Evolutionary conservation across 1,140 invertebrate species (phyloP).

Genomic region (Tetramorium simillimum): DNA sequence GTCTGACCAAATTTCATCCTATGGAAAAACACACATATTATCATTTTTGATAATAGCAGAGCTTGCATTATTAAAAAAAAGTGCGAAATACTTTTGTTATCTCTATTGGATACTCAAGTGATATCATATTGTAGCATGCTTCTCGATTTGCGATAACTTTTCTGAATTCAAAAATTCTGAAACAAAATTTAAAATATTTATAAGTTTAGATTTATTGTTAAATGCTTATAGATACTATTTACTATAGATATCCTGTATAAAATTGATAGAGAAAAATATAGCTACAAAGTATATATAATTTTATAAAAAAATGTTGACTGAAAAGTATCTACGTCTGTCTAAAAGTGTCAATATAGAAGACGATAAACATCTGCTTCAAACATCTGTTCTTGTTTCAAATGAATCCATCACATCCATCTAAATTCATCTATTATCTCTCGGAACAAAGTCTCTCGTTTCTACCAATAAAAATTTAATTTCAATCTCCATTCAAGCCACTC

Average conservation of each 20-base stretch:
- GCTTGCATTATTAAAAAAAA: background rate
- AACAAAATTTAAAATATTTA: constrained; percentile 51
- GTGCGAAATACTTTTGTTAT: constrained; percentile 92
- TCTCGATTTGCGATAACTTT: constrained; percentile 94
- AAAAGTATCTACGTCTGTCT: no score
- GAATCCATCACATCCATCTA: background rate
- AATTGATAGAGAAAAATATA: background rate
- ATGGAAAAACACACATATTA: constrained; percentile 20
- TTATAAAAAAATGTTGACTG: background rate
- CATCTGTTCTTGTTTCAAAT: background rate
- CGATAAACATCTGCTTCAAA: background rate
- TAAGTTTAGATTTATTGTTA: background rate
- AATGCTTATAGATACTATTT: background rate
- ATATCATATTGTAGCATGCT: constrained; percentile 93
- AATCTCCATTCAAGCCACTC: background rate
- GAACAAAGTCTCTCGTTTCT: background rate
- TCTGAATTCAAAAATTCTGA: constrained; percentile 95
- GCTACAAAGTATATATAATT: background rate
- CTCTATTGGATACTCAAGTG: constrained; percentile 93
- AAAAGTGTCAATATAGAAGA: background rate
- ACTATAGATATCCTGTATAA: background rate
- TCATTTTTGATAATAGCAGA: constrained; percentile 1
- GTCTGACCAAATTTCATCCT: constrained; percentile 93
- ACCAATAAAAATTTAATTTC: background rate
- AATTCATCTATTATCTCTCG: background rate